Evolutionary conservation across 2,797 vertebrate genomes (phyloP).

Genomic region (Sitta carolinensis): DNA sequence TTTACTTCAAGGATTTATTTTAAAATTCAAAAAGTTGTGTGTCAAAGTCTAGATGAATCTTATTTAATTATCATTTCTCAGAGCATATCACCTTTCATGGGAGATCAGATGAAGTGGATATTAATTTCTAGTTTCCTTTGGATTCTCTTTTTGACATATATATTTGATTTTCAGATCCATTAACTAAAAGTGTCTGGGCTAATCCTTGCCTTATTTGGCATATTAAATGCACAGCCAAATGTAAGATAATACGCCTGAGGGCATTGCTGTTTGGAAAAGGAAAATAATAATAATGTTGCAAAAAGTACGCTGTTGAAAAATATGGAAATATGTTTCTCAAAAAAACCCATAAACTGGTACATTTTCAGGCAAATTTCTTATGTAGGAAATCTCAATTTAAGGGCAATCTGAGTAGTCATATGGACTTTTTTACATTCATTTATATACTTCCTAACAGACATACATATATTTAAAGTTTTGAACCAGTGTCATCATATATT

Average conservation of each 20-base stretch:
- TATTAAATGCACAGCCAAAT: not conserved
- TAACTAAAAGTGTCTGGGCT: not conserved
- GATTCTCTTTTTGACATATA: conserved; percentile 39
- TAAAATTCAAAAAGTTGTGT: conserved; percentile 42
- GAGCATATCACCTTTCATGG: conserved; percentile 22
- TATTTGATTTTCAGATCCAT: conserved; percentile 23
- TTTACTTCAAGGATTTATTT: conserved; percentile 48
- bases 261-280: not conserved
- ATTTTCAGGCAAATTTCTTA: not conserved
- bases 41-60: conserved; percentile 32
- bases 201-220: conserved; percentile 12
- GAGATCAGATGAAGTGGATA: conserved; percentile 28
- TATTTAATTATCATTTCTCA: conserved; percentile 34
- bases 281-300: conserved; percentile 14
- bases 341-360: not conserved
- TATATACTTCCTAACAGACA: not conserved
- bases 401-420: not conserved
- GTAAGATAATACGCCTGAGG: not conserved
- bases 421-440: not conserved
- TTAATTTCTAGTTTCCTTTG: conserved; percentile 38
- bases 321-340: rapidly evolving
- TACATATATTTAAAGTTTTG: not conserved
- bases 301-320: not conserved
- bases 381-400: not conserved
- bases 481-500: not conserved